These are phyloP conservation scores for Mythimna albipuncta DNA, from an alignment of 2,888 invertebrate species.

Conservation along the genomic window DNA sequence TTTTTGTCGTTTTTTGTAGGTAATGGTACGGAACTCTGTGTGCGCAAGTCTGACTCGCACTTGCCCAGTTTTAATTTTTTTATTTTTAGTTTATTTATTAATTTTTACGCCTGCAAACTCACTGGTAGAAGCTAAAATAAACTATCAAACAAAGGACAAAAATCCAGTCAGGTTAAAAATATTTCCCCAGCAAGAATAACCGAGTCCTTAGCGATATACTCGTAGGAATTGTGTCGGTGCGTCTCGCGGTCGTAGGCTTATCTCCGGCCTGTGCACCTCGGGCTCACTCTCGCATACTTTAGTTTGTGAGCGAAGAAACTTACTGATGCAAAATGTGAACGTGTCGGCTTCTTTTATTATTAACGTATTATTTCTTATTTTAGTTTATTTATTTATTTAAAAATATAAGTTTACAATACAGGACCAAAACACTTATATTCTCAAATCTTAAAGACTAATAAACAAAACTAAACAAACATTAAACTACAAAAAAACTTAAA, in stretches of 20 bases:
- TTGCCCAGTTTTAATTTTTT: no score
- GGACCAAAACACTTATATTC: no score
- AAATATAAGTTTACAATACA: no score
- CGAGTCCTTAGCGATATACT: slow-evolving; percentile 25
- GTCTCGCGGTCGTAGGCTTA: slow-evolving; percentile 49
- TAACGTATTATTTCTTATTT: no score
- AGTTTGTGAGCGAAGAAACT: slow-evolving; percentile 6
- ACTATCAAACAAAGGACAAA: background rate
- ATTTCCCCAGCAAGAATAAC: background rate
- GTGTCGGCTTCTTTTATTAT: background rate
- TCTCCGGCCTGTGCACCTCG: slow-evolving; percentile 41
- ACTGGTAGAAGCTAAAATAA: background rate
- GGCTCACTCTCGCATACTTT: slow-evolving; percentile 22
- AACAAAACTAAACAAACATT: no score
- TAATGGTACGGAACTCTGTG: no score
- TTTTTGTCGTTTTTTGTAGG: no score
- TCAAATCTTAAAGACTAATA: no score
- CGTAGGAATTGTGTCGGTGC: slow-evolving; percentile 40
- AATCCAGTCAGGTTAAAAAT: background rate
- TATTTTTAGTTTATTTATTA: no score
- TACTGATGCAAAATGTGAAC: background rate
- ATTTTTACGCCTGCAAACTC: background rate
- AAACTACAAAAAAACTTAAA: no score
- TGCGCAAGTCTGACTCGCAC: no score
- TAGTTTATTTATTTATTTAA: no score